Conservation (phyloP, 2,888 invertebrate genomes). For the Lysandra bellargus region DNA sequence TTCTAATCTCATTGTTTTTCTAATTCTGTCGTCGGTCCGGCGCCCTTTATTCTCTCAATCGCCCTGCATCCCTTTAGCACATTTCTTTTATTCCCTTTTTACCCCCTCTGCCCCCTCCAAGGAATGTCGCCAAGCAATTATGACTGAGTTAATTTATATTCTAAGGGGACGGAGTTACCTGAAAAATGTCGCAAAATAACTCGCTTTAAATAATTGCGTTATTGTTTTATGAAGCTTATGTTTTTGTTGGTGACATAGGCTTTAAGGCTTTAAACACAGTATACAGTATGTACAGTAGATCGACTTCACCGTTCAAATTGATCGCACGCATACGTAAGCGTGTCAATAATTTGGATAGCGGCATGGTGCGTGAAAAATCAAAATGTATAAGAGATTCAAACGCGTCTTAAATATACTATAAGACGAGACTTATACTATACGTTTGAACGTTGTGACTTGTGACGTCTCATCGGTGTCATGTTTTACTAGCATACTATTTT, state of each 20-base stretch:
- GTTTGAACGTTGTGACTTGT: too few species aligned
- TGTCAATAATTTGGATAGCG: too few species aligned
- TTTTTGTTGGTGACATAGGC: conserved; percentile 5
- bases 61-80: conserved; percentile 70
- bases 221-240: not conserved
- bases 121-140: conserved; percentile 66
- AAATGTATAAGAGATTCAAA: too few species aligned
- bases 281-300: not conserved
- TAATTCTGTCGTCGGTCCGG: conserved; percentile 64
- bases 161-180: conserved; percentile 44
- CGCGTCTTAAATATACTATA: too few species aligned
- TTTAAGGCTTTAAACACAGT: not conserved
- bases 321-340: too few species aligned
- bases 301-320: not conserved
- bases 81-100: conserved; percentile 73
- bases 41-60: conserved; percentile 75
- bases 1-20: conserved; percentile 59
- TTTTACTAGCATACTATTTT: too few species aligned
- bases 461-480: too few species aligned
- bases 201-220: conserved; percentile 11
- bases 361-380: too few species aligned
- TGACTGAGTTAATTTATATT: conserved; percentile 55
- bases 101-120: conserved; percentile 56
- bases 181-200: conserved; percentile 34
- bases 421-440: too few species aligned